A percentile compares a stretch with the other conserved stretches of the same genome.
phyloP scores from a whole-genome alignment of 2,113 vertebrate genomes.

The Nyctibius bracteatus region DNA sequence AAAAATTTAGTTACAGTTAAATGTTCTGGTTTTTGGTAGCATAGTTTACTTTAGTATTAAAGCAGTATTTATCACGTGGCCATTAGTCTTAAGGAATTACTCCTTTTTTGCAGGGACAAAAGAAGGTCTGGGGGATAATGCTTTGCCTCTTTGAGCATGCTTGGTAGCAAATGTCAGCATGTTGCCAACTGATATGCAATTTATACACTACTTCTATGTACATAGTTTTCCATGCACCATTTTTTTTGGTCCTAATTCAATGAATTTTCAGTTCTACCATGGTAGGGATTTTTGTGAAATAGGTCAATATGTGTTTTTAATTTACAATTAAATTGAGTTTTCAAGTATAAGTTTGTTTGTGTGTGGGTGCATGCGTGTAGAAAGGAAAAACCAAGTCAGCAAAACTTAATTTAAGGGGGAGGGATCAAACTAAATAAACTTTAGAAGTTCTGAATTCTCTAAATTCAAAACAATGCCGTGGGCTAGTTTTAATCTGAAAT shows the following conservation, averaged over 20 bases:
- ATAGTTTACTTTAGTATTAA: not conserved
- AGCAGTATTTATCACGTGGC: not conserved
- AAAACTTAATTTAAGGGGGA: constrained; percentile 44
- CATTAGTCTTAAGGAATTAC: not conserved
- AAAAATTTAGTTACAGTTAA: not conserved
- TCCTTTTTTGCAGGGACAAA: not conserved
- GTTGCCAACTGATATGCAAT: not conserved
- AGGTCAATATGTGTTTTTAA: constrained; percentile 19
- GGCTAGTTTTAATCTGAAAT: constrained; percentile 67
- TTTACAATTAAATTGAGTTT: constrained; percentile 29
- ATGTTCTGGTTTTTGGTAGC: not conserved
- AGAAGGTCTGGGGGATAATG: not conserved
- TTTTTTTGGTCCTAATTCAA: not conserved
- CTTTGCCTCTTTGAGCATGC: not conserved
- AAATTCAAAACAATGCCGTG: constrained; percentile 73
- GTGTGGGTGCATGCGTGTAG: constrained; percentile 10
- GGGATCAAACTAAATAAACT: constrained; percentile 38
- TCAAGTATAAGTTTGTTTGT: not conserved
- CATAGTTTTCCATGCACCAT: not conserved
- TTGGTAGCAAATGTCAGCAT: not conserved
- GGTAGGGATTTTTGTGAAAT: not conserved
- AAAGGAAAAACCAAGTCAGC: constrained; percentile 64
- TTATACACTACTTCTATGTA: not conserved
- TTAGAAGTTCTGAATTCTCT: constrained; percentile 60
- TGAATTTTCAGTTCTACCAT: not conserved